Evolutionary conservation across 2,113 vertebrate genomes (phyloP).

Genomic region (Suncus etruscus): DNA sequence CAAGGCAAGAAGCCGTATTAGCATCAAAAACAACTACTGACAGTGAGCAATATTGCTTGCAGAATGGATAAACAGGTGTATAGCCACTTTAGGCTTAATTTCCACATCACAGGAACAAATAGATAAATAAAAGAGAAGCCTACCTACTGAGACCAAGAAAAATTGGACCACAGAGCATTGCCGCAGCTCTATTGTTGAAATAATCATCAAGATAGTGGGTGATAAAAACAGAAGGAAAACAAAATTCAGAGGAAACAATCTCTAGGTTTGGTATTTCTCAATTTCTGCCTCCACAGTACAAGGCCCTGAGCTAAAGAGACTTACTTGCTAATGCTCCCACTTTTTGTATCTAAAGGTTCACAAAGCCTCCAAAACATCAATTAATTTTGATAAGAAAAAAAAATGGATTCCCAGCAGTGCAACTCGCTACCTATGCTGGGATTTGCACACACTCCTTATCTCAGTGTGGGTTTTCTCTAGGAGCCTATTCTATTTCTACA

Average conservation of each 20-base stretch:
- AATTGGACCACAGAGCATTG: slow-evolving; percentile 48
- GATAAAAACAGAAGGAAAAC: slow-evolving; percentile 19
- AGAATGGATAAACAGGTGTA: slow-evolving; percentile 68
- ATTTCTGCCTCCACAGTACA: background rate
- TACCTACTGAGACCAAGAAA: slow-evolving; percentile 70
- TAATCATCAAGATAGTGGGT: background rate
- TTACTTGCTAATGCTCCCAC: background rate
- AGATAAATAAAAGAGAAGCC: slow-evolving; percentile 59
- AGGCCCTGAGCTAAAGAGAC: background rate
- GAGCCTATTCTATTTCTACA: background rate
- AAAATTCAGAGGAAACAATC: background rate
- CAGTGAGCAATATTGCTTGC: slow-evolving; percentile 48
- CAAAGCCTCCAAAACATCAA: background rate
- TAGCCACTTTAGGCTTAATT: slow-evolving; percentile 83
- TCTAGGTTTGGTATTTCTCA: background rate
- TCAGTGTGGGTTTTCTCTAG: background rate
- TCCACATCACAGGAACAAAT: slow-evolving; percentile 55
- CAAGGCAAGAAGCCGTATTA: slow-evolving; percentile 62
- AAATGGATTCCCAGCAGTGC: background rate
- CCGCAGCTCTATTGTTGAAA: background rate
- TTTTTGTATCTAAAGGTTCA: background rate
- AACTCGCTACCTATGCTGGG: background rate
- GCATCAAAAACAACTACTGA: slow-evolving; percentile 69
- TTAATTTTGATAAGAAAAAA: background rate
- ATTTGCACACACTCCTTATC: background rate